Evolutionary conservation across 2,113 vertebrate species (phyloP), one percentile per base, ranked within the genome.

Genomic region (Seriola quinqueradiata): DNA sequence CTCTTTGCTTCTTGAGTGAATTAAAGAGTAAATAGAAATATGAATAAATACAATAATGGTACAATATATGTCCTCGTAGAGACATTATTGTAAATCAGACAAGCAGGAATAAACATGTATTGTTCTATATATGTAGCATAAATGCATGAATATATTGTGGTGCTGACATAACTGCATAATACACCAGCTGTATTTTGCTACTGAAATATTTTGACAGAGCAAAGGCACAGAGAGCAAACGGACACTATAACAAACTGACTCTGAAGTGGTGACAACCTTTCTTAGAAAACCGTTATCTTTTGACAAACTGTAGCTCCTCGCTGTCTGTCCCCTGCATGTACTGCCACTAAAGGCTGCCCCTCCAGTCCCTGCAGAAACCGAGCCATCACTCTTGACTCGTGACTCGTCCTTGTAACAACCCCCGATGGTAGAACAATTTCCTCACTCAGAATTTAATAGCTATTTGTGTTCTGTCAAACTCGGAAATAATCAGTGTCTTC

Each of bases 371-470:
- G 44, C 52, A 63, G n/a, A 74, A 69, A 81, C 46, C 0, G 0
- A 21, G 14, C 42, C 3, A 4, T 40, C 36, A 72, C 69, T 59
- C 42, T 74, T 14, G 10, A 38, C 72, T 71, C 5, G 4, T 44
- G 16, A 7, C 40, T 65, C 19, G 5, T 48, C 1, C 32, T 17
- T 42, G 9, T 38, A 38, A 38, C 40, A 36, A 36, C 9, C 54
- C 8, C 7, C 13, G 1, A 25, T 10, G 25, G 36, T 13, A 25
- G n/a, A 61, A 44, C 25, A 63, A 61, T 83, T 75, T 75, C 54
- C 34, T 23, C 65, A 52, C 61, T 76, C 25, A 48, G 25, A 65
- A 80, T 70, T 59, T 21, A 79, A 77, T 69, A 66, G 59, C 44
- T 70, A 25, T 3, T 7, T 1, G 16, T 48, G 16, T 65, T 65